Evolutionary conservation across 2,113 vertebrate species (phyloP), one percentile per base, ranked within the genome.

Genomic region (Leptodactylus fuscus): DNA sequence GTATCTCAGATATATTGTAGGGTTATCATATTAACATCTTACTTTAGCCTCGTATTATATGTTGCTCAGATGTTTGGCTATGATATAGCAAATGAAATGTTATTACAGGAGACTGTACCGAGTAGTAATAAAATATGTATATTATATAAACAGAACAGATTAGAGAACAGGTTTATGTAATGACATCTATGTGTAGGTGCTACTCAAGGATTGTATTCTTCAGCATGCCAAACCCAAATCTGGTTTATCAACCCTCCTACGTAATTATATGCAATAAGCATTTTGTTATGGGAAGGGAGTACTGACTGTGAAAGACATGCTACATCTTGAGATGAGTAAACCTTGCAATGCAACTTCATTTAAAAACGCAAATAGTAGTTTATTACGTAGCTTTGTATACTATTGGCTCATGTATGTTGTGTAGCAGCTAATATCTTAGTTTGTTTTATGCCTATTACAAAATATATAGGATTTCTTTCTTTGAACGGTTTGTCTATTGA

Each of bases 271-370:
- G 80, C 91, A 89, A 38, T 88, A 88, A 88, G 89, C 88, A 87
- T 89, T 91, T 90, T 90, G 90, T 89, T 90, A 89, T 90, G 87
- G 87, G 82, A 88, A 94, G 87, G 89, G 88, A 88, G 88, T 88
- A 89, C 90, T 88, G 85, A 83, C 86, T 90, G 71, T 89, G 85
- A 87, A 83, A 88, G 88, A 85, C 93, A 5, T 88, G 93, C 90
- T 90, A 2, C n/a, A 49, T 91, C 93, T 92, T 93, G 92, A 34
- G 77, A 41, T 85, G 36, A 8, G 27, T 87, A 58, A 79, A 81
- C 29, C 5, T 67, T 86, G 88, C 88, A 89, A 87, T 70, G 36
- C 29, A 36, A 5, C 75, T 20, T 53, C 2, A 34, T 34, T 51
- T 15, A 77, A 71, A 71, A n/a, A 41, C 0, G 29, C 27, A 60